These are phyloP conservation scores for Agrotis clavis DNA, from an alignment of 2,888 invertebrate species.

Conservation along the genomic window DNA sequence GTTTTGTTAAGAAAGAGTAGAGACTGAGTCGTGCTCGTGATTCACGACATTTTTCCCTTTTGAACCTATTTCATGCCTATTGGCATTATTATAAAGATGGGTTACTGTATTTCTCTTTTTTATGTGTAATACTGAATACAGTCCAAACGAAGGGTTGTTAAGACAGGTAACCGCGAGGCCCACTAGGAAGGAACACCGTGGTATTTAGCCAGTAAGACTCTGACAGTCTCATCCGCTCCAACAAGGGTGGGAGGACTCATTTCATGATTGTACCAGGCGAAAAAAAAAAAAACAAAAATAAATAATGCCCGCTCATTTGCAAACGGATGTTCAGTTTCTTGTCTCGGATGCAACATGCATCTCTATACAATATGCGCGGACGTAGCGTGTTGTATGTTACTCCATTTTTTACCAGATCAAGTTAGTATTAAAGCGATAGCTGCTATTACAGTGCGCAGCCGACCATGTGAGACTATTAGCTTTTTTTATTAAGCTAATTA, in stretches of 20 bases:
- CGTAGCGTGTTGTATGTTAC: conserved; percentile 23
- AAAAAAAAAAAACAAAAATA: background rate
- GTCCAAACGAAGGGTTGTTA: too few species aligned
- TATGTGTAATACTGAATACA: too few species aligned
- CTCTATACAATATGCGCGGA: background rate
- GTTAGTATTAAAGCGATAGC: conserved; percentile 16
- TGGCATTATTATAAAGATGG: too few species aligned
- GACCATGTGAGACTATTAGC: conserved; percentile 14
- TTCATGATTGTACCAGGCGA: background rate
- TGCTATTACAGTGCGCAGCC: conserved; percentile 23
- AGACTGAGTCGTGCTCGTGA: conserved; percentile 4
- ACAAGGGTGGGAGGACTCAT: too few species aligned
- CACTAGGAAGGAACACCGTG: too few species aligned
- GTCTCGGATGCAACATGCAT: conserved; percentile 6
- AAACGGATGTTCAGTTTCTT: conserved; percentile 22
- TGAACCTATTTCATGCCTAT: background rate
- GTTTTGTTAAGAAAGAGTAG: background rate
- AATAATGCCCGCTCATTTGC: conserved; percentile 15
- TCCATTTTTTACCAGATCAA: conserved; percentile 20
- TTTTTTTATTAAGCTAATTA: conserved; percentile 15
- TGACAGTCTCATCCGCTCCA: too few species aligned
- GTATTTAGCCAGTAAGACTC: too few species aligned
- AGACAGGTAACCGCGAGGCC: too few species aligned
- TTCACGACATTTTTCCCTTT: conserved; percentile 18
- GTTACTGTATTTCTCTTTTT: background rate